These are phyloP conservation scores for Spodoptera exigua DNA, from an alignment of 2,888 invertebrate genomes.

Conservation along the genomic window DNA sequence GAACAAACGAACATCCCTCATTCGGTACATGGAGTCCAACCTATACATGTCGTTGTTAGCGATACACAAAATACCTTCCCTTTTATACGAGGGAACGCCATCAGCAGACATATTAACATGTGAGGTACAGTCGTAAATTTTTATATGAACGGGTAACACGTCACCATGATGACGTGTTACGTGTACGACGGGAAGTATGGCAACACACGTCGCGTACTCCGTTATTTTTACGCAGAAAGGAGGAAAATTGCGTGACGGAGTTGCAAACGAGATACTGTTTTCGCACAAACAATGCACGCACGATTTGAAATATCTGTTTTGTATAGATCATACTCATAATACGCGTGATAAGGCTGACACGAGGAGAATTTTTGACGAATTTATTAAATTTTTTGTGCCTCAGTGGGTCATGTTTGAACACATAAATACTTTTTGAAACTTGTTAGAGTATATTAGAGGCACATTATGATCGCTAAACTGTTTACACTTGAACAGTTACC, in stretches of 20 bases:
- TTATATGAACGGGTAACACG: slow-evolving; percentile 76
- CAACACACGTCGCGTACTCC: slow-evolving; percentile 49
- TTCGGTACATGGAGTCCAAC: slow-evolving; percentile 16
- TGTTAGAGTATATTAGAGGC: slow-evolving; percentile 33
- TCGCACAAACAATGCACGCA: slow-evolving; percentile 72
- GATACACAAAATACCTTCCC: slow-evolving; percentile 49
- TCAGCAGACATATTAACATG: slow-evolving; percentile 70
- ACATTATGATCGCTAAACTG: slow-evolving; percentile 30
- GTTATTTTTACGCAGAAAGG: slow-evolving; percentile 70
- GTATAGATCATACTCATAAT: slow-evolving; percentile 54
- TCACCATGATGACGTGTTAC: slow-evolving; percentile 69
- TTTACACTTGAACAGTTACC: slow-evolving; percentile 32
- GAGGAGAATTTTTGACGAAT: slow-evolving; percentile 47
- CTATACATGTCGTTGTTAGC: slow-evolving; percentile 42
- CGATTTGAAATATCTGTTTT: slow-evolving; percentile 75
- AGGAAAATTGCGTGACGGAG: slow-evolving; percentile 77
- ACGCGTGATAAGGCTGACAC: slow-evolving; percentile 60
- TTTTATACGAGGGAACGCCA: slow-evolving; percentile 45
- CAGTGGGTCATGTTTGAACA: slow-evolving; percentile 45
- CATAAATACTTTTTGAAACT: slow-evolving; percentile 20
- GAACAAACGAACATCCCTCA: slow-evolving; percentile 3
- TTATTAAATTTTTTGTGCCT: slow-evolving; percentile 41
- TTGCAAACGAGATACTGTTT: slow-evolving; percentile 67
- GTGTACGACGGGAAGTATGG: slow-evolving; percentile 67
- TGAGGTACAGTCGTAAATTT: slow-evolving; percentile 78